A percentile compares a stretch with the other conserved stretches of the same genome.
These are phyloP conservation scores for Mastomys coucha DNA, from an alignment of 2,113 vertebrate genomes.

Conservation along the genomic window DNA sequence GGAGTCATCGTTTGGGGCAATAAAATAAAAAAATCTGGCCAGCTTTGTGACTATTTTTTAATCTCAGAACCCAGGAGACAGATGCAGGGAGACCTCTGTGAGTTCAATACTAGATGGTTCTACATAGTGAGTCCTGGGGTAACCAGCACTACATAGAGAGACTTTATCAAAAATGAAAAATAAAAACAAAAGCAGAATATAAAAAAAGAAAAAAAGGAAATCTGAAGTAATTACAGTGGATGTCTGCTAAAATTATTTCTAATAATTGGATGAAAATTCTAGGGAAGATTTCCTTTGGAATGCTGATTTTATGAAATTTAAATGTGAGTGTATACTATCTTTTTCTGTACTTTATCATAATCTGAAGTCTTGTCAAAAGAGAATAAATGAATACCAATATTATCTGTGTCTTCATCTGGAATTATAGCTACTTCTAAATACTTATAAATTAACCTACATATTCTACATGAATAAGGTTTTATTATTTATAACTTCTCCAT, in stretches of 20 bases:
- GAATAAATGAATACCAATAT: not conserved
- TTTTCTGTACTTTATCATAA: not conserved
- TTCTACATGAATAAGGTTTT: not conserved
- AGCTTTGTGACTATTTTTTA: not conserved
- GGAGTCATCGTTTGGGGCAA: not conserved
- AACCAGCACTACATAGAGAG: not conserved
- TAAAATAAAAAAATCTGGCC: not conserved
- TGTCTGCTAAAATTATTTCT: not conserved
- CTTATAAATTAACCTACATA: not conserved
- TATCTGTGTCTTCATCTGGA: not conserved
- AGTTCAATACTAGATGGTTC: not conserved
- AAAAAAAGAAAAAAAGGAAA: not conserved
- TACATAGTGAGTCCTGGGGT: not conserved
- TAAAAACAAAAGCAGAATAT: not conserved
- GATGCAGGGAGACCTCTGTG: no score
- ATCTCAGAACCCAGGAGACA: not conserved
- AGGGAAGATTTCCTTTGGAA: not conserved
- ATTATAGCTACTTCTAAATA: not conserved
- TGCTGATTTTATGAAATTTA: not conserved
- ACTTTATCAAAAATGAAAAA: not conserved
- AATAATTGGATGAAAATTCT: not conserved
- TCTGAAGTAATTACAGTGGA: not conserved
- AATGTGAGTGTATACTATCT: not conserved
- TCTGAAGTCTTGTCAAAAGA: not conserved
- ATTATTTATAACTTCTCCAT: not conserved